A percentile compares a stretch with the other conserved stretches of the same genome.
phyloP scores from a whole-genome alignment of 2,888 invertebrate species.

The Cheilosia urbana region DNA sequence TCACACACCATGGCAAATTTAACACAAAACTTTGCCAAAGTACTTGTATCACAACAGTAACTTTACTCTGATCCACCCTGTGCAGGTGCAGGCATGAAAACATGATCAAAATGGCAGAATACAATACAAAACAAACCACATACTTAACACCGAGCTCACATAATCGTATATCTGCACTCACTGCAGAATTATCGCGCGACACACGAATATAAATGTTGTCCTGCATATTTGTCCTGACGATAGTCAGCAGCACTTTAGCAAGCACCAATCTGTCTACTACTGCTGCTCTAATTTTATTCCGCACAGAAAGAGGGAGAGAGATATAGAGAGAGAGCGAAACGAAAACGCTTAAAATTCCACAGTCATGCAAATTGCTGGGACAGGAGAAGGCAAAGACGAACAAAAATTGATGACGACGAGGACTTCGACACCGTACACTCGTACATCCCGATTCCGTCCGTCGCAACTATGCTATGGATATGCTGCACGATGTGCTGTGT shows the following conservation, averaged over 20 bases:
- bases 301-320: neutral
- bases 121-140: constrained; percentile 56
- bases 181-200: constrained; percentile 66
- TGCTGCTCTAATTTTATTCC: constrained; percentile 65
- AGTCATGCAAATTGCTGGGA: constrained; percentile 66
- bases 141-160: constrained; percentile 56
- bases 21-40: neutral
- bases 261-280: constrained; percentile 70
- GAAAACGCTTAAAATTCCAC: constrained; percentile 53
- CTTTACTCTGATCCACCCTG: constrained; percentile 10
- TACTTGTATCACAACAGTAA: neutral
- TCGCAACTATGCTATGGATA: constrained; percentile 67
- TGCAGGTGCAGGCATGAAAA: neutral
- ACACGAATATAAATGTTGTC: constrained; percentile 42
- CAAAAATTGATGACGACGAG: constrained; percentile 68
- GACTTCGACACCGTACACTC: constrained; percentile 62
- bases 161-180: constrained; percentile 67
- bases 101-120: neutral
- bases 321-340: neutral
- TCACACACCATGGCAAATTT: neutral
- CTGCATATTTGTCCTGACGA: constrained; percentile 51
- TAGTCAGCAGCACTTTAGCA: constrained; percentile 53
- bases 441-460: constrained; percentile 17
- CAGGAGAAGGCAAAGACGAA: constrained; percentile 6
- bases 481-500: constrained; percentile 76